Conservation (phyloP, 1,140 invertebrate species). For the Drosophila funebris region DNA sequence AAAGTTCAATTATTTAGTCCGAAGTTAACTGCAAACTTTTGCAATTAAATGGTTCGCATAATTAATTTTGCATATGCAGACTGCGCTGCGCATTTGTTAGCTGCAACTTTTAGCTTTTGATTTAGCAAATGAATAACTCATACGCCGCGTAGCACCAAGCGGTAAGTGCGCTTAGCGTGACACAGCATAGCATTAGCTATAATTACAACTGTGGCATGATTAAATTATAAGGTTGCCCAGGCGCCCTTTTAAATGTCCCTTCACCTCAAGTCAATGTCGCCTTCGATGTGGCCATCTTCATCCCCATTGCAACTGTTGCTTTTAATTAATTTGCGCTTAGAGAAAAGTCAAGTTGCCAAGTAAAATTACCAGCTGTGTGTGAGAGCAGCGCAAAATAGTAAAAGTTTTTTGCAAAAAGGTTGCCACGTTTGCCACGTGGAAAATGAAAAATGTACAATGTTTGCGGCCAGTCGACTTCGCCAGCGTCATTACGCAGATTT, state of each 20-base stretch:
- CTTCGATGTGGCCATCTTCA: not conserved
- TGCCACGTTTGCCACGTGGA: too few relatives aligned
- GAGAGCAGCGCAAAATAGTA: constrained; percentile 4
- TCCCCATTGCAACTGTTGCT: constrained; percentile 57
- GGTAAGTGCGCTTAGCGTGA: not conserved
- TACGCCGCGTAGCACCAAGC: constrained; percentile 41
- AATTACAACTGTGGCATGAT: constrained; percentile 49
- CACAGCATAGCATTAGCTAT: not conserved
- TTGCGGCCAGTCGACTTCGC: constrained; percentile 18
- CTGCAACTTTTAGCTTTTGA: constrained; percentile 46
- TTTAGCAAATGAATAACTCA: constrained; percentile 57
- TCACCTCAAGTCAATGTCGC: not conserved
- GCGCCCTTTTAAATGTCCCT: constrained; percentile 30
- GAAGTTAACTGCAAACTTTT: constrained; percentile 5
- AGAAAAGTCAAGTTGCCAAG: constrained; percentile 32
- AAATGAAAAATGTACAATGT: constrained; percentile 53
- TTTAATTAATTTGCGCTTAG: constrained; percentile 72
- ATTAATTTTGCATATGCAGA: constrained; percentile 57
- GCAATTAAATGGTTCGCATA: not conserved
- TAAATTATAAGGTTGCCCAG: constrained; percentile 56
- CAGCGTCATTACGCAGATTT: constrained; percentile 68
- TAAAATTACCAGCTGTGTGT: constrained; percentile 47
- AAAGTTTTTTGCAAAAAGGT: constrained; percentile 7
- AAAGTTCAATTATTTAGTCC: not conserved
- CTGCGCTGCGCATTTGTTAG: constrained; percentile 13